Conservation (phyloP, 2,888 invertebrate species). For the Dicroscelio sp. region DNA sequence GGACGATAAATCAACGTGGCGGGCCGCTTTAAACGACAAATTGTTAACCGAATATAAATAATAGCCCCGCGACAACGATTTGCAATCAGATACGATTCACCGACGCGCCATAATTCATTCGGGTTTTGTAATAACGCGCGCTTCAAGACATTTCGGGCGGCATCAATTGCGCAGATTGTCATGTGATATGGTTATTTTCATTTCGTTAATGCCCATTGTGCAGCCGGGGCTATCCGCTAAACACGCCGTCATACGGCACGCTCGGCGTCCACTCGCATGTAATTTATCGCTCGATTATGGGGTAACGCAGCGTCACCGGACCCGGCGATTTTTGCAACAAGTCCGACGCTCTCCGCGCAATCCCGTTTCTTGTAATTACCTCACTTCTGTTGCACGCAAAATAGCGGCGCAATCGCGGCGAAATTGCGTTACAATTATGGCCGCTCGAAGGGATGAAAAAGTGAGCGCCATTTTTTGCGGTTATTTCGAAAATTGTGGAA, state of each 20-base stretch:
- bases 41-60: constrained; percentile 54
- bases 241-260: constrained; percentile 31
- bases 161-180: constrained; percentile 42
- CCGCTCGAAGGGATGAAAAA: neutral
- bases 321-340: constrained; percentile 62
- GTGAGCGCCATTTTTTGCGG: neutral
- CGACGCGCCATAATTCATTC: constrained; percentile 1
- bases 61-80: constrained; percentile 27
- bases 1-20: neutral
- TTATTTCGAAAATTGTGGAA: too few relatives aligned
- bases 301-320: constrained; percentile 46
- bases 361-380: constrained; percentile 67
- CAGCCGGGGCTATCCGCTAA: constrained; percentile 35
- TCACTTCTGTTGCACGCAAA: constrained; percentile 53
- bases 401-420: constrained; percentile 28
- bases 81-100: constrained; percentile 32
- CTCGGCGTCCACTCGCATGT: constrained; percentile 12
- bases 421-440: constrained; percentile 34
- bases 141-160: constrained; percentile 42
- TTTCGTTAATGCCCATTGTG: constrained; percentile 55
- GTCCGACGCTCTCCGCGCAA: constrained; percentile 21
- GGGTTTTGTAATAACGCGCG: constrained; percentile 22
- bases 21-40: constrained; percentile 13
- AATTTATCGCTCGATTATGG: constrained; percentile 56
- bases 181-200: constrained; percentile 47